Conservation (phyloP, 2,888 invertebrate species). For the Temnothorax ravouxi region DNA sequence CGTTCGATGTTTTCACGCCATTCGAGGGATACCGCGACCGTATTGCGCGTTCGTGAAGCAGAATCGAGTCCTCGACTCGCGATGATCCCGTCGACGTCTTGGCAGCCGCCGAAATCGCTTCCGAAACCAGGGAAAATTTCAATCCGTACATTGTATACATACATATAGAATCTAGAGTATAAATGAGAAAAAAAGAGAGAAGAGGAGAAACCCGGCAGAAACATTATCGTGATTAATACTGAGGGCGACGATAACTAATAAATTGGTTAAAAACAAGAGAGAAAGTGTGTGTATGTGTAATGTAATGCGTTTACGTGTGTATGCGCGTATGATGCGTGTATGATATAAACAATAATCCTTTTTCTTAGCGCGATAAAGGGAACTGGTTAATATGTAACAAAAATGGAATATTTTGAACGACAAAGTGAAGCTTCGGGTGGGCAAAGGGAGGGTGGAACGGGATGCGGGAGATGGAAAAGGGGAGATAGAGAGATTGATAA, state of each 20-base stretch:
- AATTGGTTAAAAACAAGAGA: conserved; percentile 33
- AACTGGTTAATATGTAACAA: conserved; percentile 58
- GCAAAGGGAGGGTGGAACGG: conserved; percentile 25
- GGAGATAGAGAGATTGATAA: conserved; percentile 30
- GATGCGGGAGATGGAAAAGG: conserved; percentile 13
- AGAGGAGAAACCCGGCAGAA: conserved; percentile 2
- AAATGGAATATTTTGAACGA: conserved; percentile 72
- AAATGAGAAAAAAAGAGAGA: conserved; percentile 34
- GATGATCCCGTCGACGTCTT: conserved; percentile 33
- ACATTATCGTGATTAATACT: conserved; percentile 50
- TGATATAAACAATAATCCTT: conserved; percentile 55
- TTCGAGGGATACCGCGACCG: conserved; percentile 26
- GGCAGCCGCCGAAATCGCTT: conserved; percentile 43
- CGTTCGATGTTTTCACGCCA: conserved; percentile 4
- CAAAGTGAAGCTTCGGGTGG: background rate
- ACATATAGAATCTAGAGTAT: conserved; percentile 39
- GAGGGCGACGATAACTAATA: conserved; percentile 25
- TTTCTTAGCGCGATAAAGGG: conserved; percentile 71
- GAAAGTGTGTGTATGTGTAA: background rate
- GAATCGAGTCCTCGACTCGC: conserved; percentile 33
- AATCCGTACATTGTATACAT: conserved; percentile 35
- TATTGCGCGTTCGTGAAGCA: conserved; percentile 68
- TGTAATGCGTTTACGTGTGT: background rate
- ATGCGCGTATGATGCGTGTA: background rate
- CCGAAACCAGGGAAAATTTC: conserved; percentile 54